Evolutionary conservation across 2,113 vertebrate genomes (phyloP).

Genomic region (Tupaia tana): DNA sequence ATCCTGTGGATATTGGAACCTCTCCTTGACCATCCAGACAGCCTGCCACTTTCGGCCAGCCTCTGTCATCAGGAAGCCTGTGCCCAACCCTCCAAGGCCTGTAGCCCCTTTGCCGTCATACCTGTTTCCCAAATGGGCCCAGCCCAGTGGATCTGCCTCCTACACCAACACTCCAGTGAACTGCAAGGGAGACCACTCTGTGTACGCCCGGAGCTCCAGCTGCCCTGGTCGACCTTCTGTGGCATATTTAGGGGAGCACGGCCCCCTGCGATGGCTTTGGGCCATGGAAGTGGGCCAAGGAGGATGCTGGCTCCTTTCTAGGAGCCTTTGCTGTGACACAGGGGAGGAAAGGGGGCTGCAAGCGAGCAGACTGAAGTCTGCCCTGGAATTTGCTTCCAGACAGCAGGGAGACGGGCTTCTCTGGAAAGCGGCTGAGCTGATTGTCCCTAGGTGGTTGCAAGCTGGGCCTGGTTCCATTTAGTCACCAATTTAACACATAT

Average conservation of each 20-base stretch:
- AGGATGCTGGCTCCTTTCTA: neutral
- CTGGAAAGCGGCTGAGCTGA: neutral
- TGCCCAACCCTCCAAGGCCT: neutral
- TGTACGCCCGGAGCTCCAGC: neutral
- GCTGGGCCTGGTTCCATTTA: neutral
- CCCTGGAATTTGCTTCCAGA: neutral
- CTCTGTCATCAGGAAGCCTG: fast-evolving
- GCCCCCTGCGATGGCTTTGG: neutral
- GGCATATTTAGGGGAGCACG: neutral
- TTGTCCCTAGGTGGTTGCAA: neutral
- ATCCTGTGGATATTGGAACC: neutral
- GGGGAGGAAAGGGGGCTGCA: neutral
- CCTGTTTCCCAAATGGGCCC: neutral
- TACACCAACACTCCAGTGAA: neutral
- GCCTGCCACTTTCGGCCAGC: neutral
- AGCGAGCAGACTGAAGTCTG: neutral
- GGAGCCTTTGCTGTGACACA: neutral
- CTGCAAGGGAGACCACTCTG: too few relatives aligned
- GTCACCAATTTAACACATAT: neutral
- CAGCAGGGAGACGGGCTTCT: neutral
- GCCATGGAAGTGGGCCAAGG: neutral
- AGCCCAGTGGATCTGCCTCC: neutral
- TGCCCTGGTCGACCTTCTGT: neutral
- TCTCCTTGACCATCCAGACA: neutral
- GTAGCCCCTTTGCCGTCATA: neutral